phyloP scores from a whole-genome alignment of 2,888 invertebrate species.

The Himalopsyche anomala region DNA sequence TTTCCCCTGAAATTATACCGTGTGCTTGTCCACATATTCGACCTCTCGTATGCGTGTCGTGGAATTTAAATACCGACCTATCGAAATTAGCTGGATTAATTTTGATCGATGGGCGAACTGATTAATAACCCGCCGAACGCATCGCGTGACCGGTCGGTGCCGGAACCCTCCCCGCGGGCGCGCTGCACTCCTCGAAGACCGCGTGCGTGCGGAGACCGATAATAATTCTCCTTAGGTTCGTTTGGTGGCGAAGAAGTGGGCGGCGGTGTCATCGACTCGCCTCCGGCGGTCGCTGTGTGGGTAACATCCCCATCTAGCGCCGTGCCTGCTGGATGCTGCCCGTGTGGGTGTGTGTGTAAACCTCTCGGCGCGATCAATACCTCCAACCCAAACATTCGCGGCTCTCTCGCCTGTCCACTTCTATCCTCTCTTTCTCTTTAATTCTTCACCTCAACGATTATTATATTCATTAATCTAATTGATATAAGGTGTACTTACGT shows the following conservation, averaged over 20 bases:
- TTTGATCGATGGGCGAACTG: conserved; percentile 13
- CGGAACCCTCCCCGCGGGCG: conserved; percentile 5
- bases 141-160: conserved; percentile 9
- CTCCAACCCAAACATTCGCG: conserved; percentile 66
- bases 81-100: conserved; percentile 20
- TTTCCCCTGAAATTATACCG: not conserved
- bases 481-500: not conserved
- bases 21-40: not conserved
- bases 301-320: conserved; percentile 12
- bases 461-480: not conserved
- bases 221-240: conserved; percentile 23
- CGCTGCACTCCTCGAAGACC: conserved; percentile 32
- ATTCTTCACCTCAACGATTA: conserved; percentile 7
- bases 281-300: conserved; percentile 8
- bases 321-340: conserved; percentile 59
- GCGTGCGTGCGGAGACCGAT: conserved; percentile 47
- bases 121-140: not conserved
- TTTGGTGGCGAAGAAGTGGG: not conserved
- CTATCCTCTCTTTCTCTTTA: conserved; percentile 49
- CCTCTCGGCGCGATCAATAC: conserved; percentile 66
- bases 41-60: not conserved
- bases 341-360: conserved; percentile 66
- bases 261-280: conserved; percentile 19
- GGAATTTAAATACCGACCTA: conserved; percentile 6
- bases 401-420: conserved; percentile 63